A percentile compares a stretch with the other conserved stretches of the same genome.
These are phyloP conservation scores for Hydrochoerus hydrochaeris DNA, from an alignment of 2,113 vertebrate species.

Conservation along the genomic window DNA sequence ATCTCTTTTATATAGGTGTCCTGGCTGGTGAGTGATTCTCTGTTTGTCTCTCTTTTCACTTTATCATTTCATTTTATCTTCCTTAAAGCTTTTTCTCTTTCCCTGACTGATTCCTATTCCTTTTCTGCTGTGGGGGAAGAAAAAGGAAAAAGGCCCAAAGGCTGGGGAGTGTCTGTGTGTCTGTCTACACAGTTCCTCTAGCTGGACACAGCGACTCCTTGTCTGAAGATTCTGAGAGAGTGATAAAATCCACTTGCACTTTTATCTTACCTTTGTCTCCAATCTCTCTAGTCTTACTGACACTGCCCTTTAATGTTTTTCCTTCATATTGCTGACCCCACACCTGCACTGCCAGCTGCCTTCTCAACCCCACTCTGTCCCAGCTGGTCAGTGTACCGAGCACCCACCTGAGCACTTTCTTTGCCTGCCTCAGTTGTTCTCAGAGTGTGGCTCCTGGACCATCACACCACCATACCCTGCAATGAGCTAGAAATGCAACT, in stretches of 20 bases:
- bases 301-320: not conserved
- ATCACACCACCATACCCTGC: not conserved
- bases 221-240: not conserved
- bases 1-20: not conserved
- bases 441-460: not conserved
- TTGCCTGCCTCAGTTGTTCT: not conserved
- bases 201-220: not conserved
- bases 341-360: not conserved
- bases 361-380: not conserved
- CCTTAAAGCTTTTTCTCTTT: not conserved
- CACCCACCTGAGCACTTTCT: not conserved
- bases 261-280: not conserved
- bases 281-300: not conserved
- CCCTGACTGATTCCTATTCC: not conserved
- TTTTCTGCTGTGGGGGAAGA: not conserved
- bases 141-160: not conserved
- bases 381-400: not conserved
- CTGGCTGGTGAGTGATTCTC: not conserved
- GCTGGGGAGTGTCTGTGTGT: fast-evolving
- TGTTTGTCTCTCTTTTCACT: not conserved
- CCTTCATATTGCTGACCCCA: not conserved
- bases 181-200: not conserved
- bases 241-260: not conserved
- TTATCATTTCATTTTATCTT: not conserved
- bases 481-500: not conserved